Evolutionary conservation across 2,888 invertebrate genomes (phyloP).

Genomic region (Scaptodrosophila latifasciaeformis): DNA sequence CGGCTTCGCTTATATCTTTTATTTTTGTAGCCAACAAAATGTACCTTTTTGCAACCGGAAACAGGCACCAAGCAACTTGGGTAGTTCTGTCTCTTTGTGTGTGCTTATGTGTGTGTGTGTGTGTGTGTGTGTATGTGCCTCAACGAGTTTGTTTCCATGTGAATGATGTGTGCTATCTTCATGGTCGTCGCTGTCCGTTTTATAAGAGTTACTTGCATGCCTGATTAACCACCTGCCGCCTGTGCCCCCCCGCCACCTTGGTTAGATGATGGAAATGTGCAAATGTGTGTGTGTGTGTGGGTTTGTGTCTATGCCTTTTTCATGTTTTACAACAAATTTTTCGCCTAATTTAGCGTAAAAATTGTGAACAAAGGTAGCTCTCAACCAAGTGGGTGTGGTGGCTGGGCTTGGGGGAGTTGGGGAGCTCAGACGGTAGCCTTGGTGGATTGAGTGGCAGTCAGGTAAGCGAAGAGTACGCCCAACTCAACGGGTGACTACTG

Average conservation of each 20-base stretch:
- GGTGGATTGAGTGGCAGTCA: background rate
- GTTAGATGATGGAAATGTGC: no score
- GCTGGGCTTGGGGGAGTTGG: no score
- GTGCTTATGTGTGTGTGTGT: no score
- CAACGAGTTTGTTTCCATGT: slow-evolving; percentile 5
- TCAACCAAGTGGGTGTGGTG: slow-evolving; percentile 6
- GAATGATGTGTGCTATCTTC: slow-evolving; percentile 9
- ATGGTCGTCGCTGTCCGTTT: background rate
- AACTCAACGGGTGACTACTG: slow-evolving; percentile 8
- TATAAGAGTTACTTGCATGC: slow-evolving; percentile 13
- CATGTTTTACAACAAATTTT: slow-evolving; percentile 18
- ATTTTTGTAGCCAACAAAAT: background rate
- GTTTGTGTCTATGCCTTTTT: background rate
- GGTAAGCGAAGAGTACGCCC: background rate
- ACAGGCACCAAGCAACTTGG: background rate
- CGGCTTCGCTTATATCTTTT: no score
- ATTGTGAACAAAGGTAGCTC: slow-evolving; percentile 2
- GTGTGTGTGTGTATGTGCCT: background rate
- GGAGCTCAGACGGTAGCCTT: no score
- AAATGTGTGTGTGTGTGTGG: background rate
- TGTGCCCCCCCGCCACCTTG: background rate
- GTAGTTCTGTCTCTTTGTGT: slow-evolving; percentile 6
- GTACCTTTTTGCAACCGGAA: background rate
- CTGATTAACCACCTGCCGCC: slow-evolving; percentile 17
- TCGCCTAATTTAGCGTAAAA: slow-evolving; percentile 19